Evolutionary conservation across 2,797 vertebrate species (phyloP), one percentile per base, ranked within the genome.

Genomic region (Micrastur ruficollis): DNA sequence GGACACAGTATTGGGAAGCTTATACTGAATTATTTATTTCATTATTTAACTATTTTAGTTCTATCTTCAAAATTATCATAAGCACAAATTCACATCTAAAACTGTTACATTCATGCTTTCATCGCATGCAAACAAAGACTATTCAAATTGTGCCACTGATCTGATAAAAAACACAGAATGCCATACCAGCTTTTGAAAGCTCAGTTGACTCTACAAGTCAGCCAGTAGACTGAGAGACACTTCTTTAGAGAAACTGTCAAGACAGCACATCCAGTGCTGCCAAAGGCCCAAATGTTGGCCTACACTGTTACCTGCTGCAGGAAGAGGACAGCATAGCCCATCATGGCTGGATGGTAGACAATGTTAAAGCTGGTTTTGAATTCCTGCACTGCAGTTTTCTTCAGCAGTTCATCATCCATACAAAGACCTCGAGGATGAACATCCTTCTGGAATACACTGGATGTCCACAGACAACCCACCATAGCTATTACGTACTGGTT

Each of bases 391-490:
- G 73, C 83, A n/a, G 98, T 98, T 95, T 96, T 98, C 75, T 86
- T 94, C 46, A 99, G 97, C 78, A 99, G 78, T 92, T 98, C 65
- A 4, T 98, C 97, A 17, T 95, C 92, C 76, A 99, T 93, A 93
- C 82, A 27, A 18, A 99, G 56, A 11, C 98, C 98, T 26, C 95
- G 97, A 52, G 97, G 94, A 74, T 97, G 96, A 52, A 6, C 36
- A 44, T 98, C 98, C 32, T 98, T 98, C n/a, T 98, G 93, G 93
- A 99, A 99, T 19, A 95, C 98, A 78, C 71, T 98, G 38, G 98
- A 99, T 91, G 98, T 99, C 99, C 99, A 99, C 92, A 99, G 97
- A 89, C 98, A 99, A 93, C 98, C 98, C 86, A 99, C 99, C 98
- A 99, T 99, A 63, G 98, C 66, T 56, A 96, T 96, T 61, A 98